phyloP scores from a whole-genome alignment of 2,888 invertebrate genomes.

The Lingula anatina region DNA sequence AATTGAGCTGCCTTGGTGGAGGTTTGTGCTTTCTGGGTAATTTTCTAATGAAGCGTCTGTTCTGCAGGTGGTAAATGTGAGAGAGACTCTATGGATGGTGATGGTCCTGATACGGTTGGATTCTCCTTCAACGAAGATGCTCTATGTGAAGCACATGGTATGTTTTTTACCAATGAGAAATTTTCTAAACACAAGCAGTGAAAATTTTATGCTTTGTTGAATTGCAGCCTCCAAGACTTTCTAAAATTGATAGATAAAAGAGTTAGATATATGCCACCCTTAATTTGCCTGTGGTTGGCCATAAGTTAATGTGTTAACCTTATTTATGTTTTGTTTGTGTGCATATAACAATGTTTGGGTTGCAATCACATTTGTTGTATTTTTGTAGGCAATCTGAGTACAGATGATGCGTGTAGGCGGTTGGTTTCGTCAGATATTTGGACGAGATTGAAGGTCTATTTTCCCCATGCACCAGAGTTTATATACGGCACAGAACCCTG shows the following conservation, averaged over 20 bases:
- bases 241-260: no score
- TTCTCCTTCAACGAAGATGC: conserved; percentile 60
- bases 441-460: conserved; percentile 56
- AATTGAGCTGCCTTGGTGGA: no score
- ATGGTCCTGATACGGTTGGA: conserved; percentile 44
- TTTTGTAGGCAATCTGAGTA: conserved; percentile 45
- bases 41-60: conserved; percentile 1
- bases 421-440: conserved; percentile 57
- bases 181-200: no score
- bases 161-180: conserved; percentile 19
- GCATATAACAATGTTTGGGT: no score
- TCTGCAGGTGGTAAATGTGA: conserved; percentile 8
- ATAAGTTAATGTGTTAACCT: no score
- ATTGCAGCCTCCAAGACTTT: neutral
- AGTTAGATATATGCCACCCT: no score
- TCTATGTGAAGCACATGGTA: conserved; percentile 56
- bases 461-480: conserved; percentile 47
- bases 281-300: no score
- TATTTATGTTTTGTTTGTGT: neutral
- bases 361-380: conserved; percentile 6
- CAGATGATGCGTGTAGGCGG: conserved; percentile 51
- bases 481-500: conserved; percentile 23
- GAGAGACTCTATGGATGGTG: conserved; percentile 29
- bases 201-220: neutral
- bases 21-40: no score